Evolutionary conservation across 2,113 vertebrate species (phyloP).

Genomic region (Pseudorectes ferrugineus): DNA sequence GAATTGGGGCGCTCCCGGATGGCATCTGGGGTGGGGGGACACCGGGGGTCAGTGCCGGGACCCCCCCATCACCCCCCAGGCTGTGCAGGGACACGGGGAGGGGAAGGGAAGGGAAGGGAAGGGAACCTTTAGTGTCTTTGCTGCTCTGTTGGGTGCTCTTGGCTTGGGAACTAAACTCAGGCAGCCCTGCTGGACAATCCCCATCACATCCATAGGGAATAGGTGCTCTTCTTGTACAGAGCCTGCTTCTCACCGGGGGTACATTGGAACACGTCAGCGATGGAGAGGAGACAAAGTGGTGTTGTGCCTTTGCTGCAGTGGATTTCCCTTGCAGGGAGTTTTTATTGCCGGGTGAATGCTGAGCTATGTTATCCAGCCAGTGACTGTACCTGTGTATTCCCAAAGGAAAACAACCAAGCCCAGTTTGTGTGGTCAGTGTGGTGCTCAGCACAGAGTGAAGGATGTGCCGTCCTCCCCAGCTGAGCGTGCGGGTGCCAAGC

Average conservation of each 20-base stretch:
- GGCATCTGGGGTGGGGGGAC: too few relatives aligned
- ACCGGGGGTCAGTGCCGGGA: too few relatives aligned
- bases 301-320: not conserved
- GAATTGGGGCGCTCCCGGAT: too few relatives aligned
- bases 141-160: not conserved
- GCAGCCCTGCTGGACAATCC: not conserved
- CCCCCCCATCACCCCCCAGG: too few relatives aligned
- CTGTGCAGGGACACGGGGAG: too few relatives aligned
- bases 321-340: not conserved
- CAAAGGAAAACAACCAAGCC: not conserved
- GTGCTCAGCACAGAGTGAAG: not conserved
- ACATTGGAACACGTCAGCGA: too few relatives aligned
- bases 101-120: not conserved
- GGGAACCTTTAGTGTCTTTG: not conserved
- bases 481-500: rapidly evolving
- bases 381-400: not conserved
- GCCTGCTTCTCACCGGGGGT: not conserved
- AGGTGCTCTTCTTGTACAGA: not conserved
- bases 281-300: not conserved
- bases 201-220: not conserved
- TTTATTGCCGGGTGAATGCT: not conserved
- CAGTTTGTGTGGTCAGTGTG: not conserved
- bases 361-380: not conserved
- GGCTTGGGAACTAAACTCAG: not conserved
- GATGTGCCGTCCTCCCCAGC: not conserved